Conservation (phyloP, 2,888 invertebrate genomes). For the Notodonta ziczac region DNA sequence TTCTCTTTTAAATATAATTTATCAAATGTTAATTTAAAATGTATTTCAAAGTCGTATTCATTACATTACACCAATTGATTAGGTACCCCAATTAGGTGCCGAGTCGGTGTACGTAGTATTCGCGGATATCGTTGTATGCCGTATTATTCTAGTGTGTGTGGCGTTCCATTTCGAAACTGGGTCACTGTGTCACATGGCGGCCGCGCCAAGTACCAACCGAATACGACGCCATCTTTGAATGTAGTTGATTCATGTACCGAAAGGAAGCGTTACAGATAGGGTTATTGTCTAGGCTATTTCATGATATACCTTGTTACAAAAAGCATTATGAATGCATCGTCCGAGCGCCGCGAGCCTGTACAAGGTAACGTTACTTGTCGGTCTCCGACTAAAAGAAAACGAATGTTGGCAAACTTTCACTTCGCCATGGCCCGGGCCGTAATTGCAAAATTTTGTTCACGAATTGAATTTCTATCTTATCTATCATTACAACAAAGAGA, state of each 20-base stretch:
- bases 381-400: conserved; percentile 58
- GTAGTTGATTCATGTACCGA: conserved; percentile 67
- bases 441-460: conserved; percentile 66
- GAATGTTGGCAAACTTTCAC: conserved; percentile 73
- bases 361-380: conserved; percentile 42
- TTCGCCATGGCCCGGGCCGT: conserved; percentile 54
- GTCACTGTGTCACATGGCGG: conserved; percentile 80
- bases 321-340: conserved; percentile 15
- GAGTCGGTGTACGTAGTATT: conserved; percentile 47
- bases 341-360: conserved; percentile 19
- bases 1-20: not conserved
- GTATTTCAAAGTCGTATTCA: conserved; percentile 21
- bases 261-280: conserved; percentile 37
- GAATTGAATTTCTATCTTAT: conserved; percentile 35
- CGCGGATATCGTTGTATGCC: conserved; percentile 60
- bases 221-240: conserved; percentile 79
- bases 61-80: conserved; percentile 44
- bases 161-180: conserved; percentile 83
- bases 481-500: conserved; percentile 24
- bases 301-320: not conserved
- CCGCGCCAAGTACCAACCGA: conserved; percentile 72
- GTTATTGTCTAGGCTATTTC: conserved; percentile 20
- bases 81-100: conserved; percentile 54
- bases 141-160: conserved; percentile 72
- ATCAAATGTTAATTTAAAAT: conserved; percentile 9